Base-by-base conservation (phyloP, 2,888 invertebrate genomes). In the Drosophila cognata region DNA sequence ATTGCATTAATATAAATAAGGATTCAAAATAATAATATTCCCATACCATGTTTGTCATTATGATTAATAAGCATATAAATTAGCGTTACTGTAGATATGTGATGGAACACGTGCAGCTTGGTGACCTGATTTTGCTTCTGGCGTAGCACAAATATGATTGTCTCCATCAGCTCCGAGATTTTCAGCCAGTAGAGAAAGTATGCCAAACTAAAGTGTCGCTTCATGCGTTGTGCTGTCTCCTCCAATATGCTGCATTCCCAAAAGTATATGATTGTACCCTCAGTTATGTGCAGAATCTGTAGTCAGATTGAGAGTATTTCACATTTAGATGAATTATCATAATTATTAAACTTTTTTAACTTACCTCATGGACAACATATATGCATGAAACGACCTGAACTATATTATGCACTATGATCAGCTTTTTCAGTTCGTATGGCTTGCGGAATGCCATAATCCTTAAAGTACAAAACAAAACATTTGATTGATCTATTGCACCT, bases 371-470 rank as follows among this genome's bases (percentile, higher is more conserved):
- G 21, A 89, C 64, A 63, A 90, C 74, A 64, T 89, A 92, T 4
- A 91, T 21, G 66, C 93, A 93, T 10, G 84, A 70, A 7, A 88
- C 11, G 13, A 98, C 96, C 95, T 98, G 98, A 57, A 95, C 91
- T n/a, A 96, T 93, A 92, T 98, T 98, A 93, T 98, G 98, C 83
- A 94, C 94, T 70, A 95, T 94, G 78, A 98, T 95, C 38, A 96
- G 91, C 3, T 92, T 94, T 78, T 95, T 95, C 36, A 98, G 92
- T 16, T 95, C 93, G 89, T 95, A 96, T 0, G 98, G 94, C 74
- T 94, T 94, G 61, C 96, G 94, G 81, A 95, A 92, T 87, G 94
- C 94, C 98, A 98, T 98, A 81, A 83, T 85, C n/a, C 93, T 93
- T 65, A 11, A 74, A 79, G 4, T 6, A 62, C 13, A 10, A 8